Base-by-base conservation (phyloP, 2,113 vertebrate genomes). In the Dendropsophus ebraccatus region DNA sequence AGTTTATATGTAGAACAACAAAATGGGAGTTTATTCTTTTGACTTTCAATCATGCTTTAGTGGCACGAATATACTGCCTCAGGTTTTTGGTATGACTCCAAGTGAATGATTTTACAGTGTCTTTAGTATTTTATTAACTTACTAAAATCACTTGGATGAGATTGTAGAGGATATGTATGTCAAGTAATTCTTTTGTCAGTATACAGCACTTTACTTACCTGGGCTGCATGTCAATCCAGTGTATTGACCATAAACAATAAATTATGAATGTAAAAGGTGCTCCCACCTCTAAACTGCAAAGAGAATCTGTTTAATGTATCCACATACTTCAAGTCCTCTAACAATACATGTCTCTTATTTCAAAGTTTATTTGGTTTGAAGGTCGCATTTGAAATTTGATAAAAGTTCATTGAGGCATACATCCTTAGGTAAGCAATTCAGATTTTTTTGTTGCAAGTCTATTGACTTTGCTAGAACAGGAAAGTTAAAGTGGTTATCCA, bases 351-450 rank as follows among this genome's bases (percentile, higher is more conserved):
- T 86, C 84, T 72, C 32, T 72, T 73, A 35, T 80, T 81, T 81
- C 21, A 58, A 37, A 47, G 62, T 47, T 80, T 81, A 81, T 86
- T 60, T 50, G 45, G 37, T 86, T 72, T 86, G 84, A 86, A 69
- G 77, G 32, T 73, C 65, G 77, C 23, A 56, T 56, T 58, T 67
- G 76, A 69, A 80, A 50, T 73, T 50, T 73, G 65, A 81, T 72
- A 77, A 50, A 73, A 80, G 70, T 80, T 47, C 56, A 86, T 86
- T 86, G 70, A 60, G 60, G 30, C 70, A 80, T 45, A 25, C 65
- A 72, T 73, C 65, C 84, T 81, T 86, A 73, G 76, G 84, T 86
- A 76, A 86, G 84, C 84, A 86, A 54, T 86, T 86, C 25, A 81
- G 69, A 80, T 80, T 12, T 60, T 35, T 80, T 81, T 35, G 28